Evolutionary conservation across 2,113 vertebrate genomes (phyloP).

Genomic region (Tychaedon coryphoeus): DNA sequence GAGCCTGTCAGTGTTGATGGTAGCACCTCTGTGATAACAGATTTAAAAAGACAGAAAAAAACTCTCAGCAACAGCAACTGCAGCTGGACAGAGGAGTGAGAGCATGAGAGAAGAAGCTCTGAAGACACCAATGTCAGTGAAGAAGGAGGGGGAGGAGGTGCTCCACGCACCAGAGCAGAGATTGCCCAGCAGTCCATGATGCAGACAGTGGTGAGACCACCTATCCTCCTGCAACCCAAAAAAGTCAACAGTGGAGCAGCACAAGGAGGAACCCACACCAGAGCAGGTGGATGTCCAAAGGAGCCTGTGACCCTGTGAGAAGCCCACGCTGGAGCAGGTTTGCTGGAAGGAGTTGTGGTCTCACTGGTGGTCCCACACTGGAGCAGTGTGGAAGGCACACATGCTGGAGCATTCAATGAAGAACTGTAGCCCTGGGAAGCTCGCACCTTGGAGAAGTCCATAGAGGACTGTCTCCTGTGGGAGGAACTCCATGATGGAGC

Average conservation of each 20-base stretch:
- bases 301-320: not conserved
- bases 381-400: not conserved
- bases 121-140: not conserved
- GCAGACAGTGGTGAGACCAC: not conserved
- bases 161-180: rapidly evolving
- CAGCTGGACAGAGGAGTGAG: not conserved
- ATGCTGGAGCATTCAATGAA: not conserved
- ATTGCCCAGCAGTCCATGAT: not conserved
- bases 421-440: not conserved
- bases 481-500: not conserved
- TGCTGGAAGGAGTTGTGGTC: not conserved
- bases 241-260: not conserved
- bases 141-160: not conserved
- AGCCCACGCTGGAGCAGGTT: rapidly evolving
- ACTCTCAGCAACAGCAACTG: not conserved
- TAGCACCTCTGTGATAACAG: not conserved
- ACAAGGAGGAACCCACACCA: not conserved
- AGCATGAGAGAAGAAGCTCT: not conserved
- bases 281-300: not conserved
- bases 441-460: not conserved
- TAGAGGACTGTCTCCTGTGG: not conserved
- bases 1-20: not conserved
- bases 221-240: not conserved
- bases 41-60: not conserved
- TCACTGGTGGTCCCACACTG: not conserved